Base-by-base conservation (phyloP, 2,113 vertebrate species). In the Burhinus bistriatus region DNA sequence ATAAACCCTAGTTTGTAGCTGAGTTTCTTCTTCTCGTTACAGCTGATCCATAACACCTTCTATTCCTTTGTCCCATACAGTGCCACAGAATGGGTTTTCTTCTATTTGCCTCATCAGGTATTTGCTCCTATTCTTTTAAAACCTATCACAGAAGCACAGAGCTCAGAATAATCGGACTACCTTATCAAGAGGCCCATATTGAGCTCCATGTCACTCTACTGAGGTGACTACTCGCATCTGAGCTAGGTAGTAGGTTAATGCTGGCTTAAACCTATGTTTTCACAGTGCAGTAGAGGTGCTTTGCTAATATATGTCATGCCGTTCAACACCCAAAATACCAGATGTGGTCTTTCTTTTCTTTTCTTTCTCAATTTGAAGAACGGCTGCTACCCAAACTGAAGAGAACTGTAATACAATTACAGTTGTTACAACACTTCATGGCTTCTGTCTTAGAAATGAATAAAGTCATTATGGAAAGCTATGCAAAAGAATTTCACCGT, bases 181-280 rank as follows among this genome's bases (percentile, higher is more conserved):
- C 20, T 62, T 92, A 80, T 65, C 87, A 90, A 51, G 68, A 11
- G 15, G n/a, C 30, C n/a, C 57, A 76, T 79, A 20, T 23, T 86
- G 86, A 90, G 76, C 79, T 47, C n/a, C 42, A n/a, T 91, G 68
- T 21, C 62, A 32, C 45, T 83, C 64, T 65, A 9, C n/a, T 78
- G 87, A 89, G 57, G 55, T 62, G 59, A 89, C 64, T 87, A 75
- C 70, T 87, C 36, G 57, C 40, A 82, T 54, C 45, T 87, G 89
- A 91, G 72, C 55, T 79, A 92, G 79, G 75, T 71, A 94, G 75
- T 85, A 95, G 64, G 81, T 84, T 89, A 96, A 95, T 91, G 36
- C 58, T 83, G 58, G 87, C 89, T 96, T 93, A 96, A 95, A 49
- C 16, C 69, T 57, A 75, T 11, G 15, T 82, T 91, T 95, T 87